A percentile compares a stretch with the other conserved stretches of the same genome.
Evolutionary conservation across 2,888 invertebrate genomes (phyloP).

Genomic region (Eueremaeus valkanovi): DNA sequence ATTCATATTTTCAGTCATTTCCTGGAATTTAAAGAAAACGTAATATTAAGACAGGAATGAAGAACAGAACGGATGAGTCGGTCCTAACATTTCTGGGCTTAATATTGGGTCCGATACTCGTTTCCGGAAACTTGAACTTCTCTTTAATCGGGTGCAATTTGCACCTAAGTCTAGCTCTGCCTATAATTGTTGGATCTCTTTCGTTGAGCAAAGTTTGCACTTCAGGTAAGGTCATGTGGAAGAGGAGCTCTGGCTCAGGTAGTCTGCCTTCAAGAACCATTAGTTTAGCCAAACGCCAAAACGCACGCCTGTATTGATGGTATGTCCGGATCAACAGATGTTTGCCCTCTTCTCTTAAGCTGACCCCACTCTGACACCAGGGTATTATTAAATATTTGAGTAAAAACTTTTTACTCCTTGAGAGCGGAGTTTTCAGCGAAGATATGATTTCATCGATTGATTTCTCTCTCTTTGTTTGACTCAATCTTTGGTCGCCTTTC

Average conservation of each 20-base stretch:
- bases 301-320: slow-evolving; percentile 40
- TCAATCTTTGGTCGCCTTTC: neutral
- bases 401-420: neutral
- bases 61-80: neutral
- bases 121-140: slow-evolving; percentile 23
- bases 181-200: slow-evolving; percentile 22
- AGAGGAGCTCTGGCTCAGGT: slow-evolving; percentile 63
- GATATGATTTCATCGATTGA: slow-evolving; percentile 29
- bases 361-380: slow-evolving; percentile 61
- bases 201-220: slow-evolving; percentile 58
- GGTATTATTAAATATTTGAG: slow-evolving; percentile 59
- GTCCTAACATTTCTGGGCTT: slow-evolving; percentile 31
- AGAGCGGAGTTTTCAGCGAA: slow-evolving; percentile 34
- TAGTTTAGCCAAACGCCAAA: slow-evolving; percentile 39
- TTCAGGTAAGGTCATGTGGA: slow-evolving; percentile 65
- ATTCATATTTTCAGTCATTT: neutral
- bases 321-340: slow-evolving; percentile 50
- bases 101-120: slow-evolving; percentile 21
- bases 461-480: neutral
- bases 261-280: slow-evolving; percentile 59
- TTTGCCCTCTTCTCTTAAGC: slow-evolving; percentile 65
- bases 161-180: slow-evolving; percentile 13
- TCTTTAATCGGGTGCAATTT: slow-evolving; percentile 4
- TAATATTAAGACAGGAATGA: neutral
- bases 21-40: neutral